Conservation (phyloP, 2,888 invertebrate genomes). For the Spicauda simplicius region DNA sequence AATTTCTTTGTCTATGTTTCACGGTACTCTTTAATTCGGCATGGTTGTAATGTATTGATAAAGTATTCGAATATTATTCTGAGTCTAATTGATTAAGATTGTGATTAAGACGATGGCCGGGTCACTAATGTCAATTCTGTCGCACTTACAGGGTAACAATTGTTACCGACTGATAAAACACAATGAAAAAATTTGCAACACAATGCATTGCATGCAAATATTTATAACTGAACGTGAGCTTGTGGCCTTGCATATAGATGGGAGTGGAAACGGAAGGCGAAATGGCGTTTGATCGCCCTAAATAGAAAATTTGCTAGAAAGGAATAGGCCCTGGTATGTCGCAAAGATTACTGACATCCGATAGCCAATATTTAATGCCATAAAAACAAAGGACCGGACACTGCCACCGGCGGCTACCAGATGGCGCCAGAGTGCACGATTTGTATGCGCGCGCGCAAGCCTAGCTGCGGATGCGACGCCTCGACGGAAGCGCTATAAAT, state of each 20-base stretch:
- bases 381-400: slow-evolving; percentile 40
- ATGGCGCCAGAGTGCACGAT: slow-evolving; percentile 62
- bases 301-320: slow-evolving; percentile 27
- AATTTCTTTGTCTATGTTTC: too few species aligned
- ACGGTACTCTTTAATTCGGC: too few species aligned
- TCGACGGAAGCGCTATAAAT: slow-evolving; percentile 65
- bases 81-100: too few species aligned
- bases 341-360: slow-evolving; percentile 29
- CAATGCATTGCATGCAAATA: slow-evolving; percentile 33
- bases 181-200: slow-evolving; percentile 36
- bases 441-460: slow-evolving; percentile 67
- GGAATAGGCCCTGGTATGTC: slow-evolving; percentile 12
- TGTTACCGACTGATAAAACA: slow-evolving; percentile 24
- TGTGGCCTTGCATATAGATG: slow-evolving; percentile 18
- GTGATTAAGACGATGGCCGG: too few species aligned
- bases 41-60: too few species aligned
- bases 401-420: slow-evolving; percentile 51
- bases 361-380: slow-evolving; percentile 31
- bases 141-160: slow-evolving; percentile 1
- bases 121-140: not conserved
- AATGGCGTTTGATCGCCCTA: slow-evolving; percentile 15
- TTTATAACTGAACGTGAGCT: slow-evolving; percentile 33
- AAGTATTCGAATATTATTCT: too few species aligned
- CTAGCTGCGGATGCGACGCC: slow-evolving; percentile 58
- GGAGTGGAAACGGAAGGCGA: slow-evolving; percentile 22